phyloP scores from a whole-genome alignment of 2,113 vertebrate species.

The Macheiramphus alcinus region DNA sequence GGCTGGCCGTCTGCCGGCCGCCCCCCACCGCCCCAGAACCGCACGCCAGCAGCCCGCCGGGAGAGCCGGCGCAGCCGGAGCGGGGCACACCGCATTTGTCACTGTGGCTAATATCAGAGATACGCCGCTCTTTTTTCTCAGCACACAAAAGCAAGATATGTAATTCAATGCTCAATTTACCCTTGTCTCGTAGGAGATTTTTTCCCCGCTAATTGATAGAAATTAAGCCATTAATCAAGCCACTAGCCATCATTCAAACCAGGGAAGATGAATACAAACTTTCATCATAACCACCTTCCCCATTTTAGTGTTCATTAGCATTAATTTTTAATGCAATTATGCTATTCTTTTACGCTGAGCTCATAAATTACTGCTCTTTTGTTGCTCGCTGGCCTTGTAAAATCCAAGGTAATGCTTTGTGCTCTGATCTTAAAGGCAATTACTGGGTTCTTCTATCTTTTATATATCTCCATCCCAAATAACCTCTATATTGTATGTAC shows the following conservation, averaged over 20 bases:
- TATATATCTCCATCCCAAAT: slow-evolving; percentile 87
- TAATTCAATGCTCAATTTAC: slow-evolving; percentile 99
- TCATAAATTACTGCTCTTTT: slow-evolving; percentile 99
- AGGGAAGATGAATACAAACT: slow-evolving; percentile 99
- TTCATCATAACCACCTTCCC: slow-evolving; percentile 99
- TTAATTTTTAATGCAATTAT: slow-evolving; percentile 99
- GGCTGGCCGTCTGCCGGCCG: background rate
- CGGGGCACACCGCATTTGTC: slow-evolving; percentile 73
- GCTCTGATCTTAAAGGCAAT: slow-evolving; percentile 99
- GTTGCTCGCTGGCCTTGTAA: slow-evolving; percentile 99
- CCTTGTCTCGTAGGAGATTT: slow-evolving; percentile 94
- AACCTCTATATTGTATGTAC: slow-evolving; percentile 74
- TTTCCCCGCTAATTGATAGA: slow-evolving; percentile 99
- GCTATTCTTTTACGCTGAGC: slow-evolving; percentile 99
- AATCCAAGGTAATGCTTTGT: slow-evolving; percentile 99
- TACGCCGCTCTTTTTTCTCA: slow-evolving; percentile 65
- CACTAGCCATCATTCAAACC: slow-evolving; percentile 98
- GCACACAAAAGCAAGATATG: slow-evolving; percentile 86
- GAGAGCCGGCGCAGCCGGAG: slow-evolving; percentile 56
- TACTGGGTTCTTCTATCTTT: slow-evolving; percentile 92
- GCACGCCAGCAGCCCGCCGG: slow-evolving; percentile 59
- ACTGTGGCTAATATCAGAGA: slow-evolving; percentile 70
- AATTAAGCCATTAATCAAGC: slow-evolving; percentile 99
- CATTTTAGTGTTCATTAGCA: slow-evolving; percentile 99
- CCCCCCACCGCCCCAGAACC: background rate